Percentiles rank a stretch among this genome's conserved stretches.
Evolutionary conservation across 2,888 invertebrate genomes (phyloP).

Genomic region (Noctua pronuba): DNA sequence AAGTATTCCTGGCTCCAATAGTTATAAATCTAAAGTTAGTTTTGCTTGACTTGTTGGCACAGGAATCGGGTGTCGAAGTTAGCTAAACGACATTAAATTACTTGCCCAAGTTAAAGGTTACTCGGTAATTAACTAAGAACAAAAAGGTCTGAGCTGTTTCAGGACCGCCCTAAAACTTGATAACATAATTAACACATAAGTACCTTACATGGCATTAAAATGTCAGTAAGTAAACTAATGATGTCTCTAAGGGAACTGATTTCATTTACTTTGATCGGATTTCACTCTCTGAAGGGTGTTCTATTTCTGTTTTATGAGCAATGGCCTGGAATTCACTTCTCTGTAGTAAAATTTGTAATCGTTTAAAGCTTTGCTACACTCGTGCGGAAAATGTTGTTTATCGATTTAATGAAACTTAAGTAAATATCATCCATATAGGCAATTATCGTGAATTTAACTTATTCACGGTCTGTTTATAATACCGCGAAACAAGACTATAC

Average conservation of each 20-base stretch:
- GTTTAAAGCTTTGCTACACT: conserved; percentile 18
- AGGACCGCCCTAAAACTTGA: conserved; percentile 57
- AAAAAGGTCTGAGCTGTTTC: conserved; percentile 67
- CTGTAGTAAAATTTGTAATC: conserved; percentile 48
- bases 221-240: conserved; percentile 25
- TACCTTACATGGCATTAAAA: conserved; percentile 20
- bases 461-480: not conserved
- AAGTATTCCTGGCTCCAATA: conserved; percentile 41
- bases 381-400: conserved; percentile 6
- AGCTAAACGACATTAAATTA: conserved; percentile 76
- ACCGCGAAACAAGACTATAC: conserved; percentile 10
- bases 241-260: conserved; percentile 12
- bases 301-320: conserved; percentile 46
- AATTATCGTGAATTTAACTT: not conserved
- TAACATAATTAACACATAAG: conserved; percentile 48
- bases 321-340: conserved; percentile 34
- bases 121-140: conserved; percentile 67
- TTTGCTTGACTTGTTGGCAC: conserved; percentile 57
- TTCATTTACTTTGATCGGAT: conserved; percentile 55
- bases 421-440: not conserved
- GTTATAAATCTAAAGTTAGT: conserved; percentile 64
- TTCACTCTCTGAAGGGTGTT: conserved; percentile 26
- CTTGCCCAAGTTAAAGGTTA: conserved; percentile 71
- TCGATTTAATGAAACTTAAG: conserved; percentile 7
- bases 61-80: conserved; percentile 69